phyloP scores from a whole-genome alignment of 2,113 vertebrate genomes.

The Percina caprodes region DNA sequence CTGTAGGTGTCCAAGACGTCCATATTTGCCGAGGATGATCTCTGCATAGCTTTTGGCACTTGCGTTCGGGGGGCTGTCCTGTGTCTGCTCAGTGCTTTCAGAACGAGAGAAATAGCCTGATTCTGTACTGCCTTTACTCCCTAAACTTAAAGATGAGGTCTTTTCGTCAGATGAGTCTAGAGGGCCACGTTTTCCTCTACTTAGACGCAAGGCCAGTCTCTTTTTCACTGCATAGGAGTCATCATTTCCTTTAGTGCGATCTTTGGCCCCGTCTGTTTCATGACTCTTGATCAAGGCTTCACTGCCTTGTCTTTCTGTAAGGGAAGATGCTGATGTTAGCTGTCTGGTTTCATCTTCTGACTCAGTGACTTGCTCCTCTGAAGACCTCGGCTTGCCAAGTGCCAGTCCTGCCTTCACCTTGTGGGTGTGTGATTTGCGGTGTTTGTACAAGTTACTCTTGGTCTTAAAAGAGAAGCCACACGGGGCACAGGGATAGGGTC shows the following conservation, averaged over 20 bases:
- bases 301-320: conserved; percentile 77
- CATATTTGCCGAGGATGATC: conserved; percentile 96
- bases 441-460: conserved; percentile 98
- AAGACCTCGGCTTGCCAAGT: conserved; percentile 82
- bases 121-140: conserved; percentile 96
- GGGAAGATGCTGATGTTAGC: conserved; percentile 80
- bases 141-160: conserved; percentile 84
- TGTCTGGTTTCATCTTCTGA: conserved; percentile 91
- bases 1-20: conserved; percentile 89
- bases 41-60: conserved; percentile 95
- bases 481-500: conserved; percentile 94
- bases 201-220: conserved; percentile 92
- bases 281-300: conserved; percentile 79
- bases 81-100: conserved; percentile 92
- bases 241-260: conserved; percentile 71
- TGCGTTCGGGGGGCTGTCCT: conserved; percentile 92
- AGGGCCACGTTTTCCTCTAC: conserved; percentile 89
- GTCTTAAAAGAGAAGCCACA: conserved; percentile 99
- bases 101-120: conserved; percentile 97
- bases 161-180: conserved; percentile 85
- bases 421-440: conserved; percentile 95
- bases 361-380: conserved; percentile 90
- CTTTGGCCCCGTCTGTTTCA: conserved; percentile 81
- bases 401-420: conserved; percentile 93
- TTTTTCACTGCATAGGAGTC: conserved; percentile 94